These are phyloP conservation scores for Champsocephalus gunnari DNA, from an alignment of 2,797 vertebrate genomes.

Conservation along the genomic window DNA sequence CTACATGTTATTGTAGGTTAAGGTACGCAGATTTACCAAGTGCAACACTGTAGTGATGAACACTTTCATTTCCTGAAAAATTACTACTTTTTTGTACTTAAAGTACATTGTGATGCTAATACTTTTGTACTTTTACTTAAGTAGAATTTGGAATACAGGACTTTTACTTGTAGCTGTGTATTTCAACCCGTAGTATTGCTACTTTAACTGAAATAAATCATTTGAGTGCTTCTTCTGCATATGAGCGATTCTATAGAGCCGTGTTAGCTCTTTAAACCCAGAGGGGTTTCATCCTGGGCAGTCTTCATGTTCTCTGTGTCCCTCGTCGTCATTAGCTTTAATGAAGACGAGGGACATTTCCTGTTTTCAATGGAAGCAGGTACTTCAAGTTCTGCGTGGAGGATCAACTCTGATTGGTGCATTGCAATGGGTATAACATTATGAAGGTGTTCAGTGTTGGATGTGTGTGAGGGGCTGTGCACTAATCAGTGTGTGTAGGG, in stretches of 20 bases:
- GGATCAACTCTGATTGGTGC: not conserved
- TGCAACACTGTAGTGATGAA: no score
- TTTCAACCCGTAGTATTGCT: no score
- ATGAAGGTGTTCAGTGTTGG: not conserved
- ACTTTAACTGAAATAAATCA: no score
- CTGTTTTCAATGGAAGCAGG: not conserved
- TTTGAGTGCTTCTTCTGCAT: no score
- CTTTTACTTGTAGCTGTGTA: no score
- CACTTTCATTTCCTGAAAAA: no score
- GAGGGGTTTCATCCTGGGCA: constrained; percentile 36
- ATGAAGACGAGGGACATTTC: not conserved
- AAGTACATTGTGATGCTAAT: no score
- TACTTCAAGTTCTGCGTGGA: not conserved
- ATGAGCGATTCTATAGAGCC: constrained; percentile 10
- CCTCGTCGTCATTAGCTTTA: not conserved
- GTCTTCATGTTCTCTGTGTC: constrained; percentile 9
- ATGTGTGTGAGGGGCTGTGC: not conserved
- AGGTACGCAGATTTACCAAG: no score
- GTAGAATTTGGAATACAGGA: no score
- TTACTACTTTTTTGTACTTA: no score
- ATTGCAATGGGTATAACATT: not conserved
- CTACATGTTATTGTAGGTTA: no score
- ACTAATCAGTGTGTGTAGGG: not conserved
- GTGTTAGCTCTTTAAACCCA: constrained; percentile 14
- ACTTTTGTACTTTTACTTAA: no score